Conservation (phyloP, 2,888 invertebrate species). For the Gymnoscelis rufifasciata region DNA sequence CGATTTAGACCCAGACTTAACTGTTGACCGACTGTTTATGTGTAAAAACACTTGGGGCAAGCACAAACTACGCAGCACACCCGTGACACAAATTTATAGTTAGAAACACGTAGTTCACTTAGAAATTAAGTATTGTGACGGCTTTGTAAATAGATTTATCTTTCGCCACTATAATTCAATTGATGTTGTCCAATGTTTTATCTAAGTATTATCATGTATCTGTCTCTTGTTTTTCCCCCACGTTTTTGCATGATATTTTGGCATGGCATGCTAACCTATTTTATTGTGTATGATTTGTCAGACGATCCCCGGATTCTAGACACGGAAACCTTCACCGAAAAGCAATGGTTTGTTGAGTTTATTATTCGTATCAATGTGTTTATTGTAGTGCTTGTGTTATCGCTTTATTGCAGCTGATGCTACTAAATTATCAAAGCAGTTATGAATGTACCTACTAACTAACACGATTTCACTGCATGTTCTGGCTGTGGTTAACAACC, state of each 20-base stretch:
- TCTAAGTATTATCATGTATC: conserved; percentile 36
- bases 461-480: conserved; percentile 15
- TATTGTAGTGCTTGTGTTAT: conserved; percentile 39
- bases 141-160: conserved; percentile 24
- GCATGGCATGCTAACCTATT: conserved; percentile 76
- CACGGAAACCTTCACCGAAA: conserved; percentile 65
- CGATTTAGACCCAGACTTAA: conserved; percentile 22
- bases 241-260: conserved; percentile 66
- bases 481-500: conserved; percentile 12
- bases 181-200: conserved; percentile 17
- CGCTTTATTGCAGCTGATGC: conserved; percentile 40
- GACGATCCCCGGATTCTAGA: conserved; percentile 77
- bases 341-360: conserved; percentile 73
- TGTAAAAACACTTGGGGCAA: conserved; percentile 29
- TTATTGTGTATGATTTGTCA: conserved; percentile 73
- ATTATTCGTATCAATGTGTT: conserved; percentile 44
- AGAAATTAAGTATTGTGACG: conserved; percentile 20
- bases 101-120: conserved; percentile 28
- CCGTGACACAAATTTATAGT: conserved; percentile 24
- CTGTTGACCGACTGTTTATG: conserved; percentile 21
- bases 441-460: conserved; percentile 9
- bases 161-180: neutral
- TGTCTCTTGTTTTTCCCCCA: conserved; percentile 39
- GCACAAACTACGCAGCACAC: conserved; percentile 30
- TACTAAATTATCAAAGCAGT: conserved; percentile 42